Percentiles rank a stretch among this genome's conserved stretches.
These are phyloP conservation scores for Calycopis cecrops DNA, from an alignment of 1,140 invertebrate species.

Conservation along the genomic window DNA sequence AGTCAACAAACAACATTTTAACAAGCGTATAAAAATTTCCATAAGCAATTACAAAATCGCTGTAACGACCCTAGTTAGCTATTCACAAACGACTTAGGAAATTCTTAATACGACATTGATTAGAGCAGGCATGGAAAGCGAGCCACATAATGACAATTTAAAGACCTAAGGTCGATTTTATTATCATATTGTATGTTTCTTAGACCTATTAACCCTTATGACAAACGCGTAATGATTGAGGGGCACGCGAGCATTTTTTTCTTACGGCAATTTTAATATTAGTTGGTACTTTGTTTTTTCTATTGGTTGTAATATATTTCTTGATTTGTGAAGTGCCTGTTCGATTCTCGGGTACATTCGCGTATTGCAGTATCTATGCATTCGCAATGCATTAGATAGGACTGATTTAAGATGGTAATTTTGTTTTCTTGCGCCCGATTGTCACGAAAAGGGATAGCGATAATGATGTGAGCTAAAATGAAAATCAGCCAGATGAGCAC, in stretches of 20 bases:
- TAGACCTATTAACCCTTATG: constrained; percentile 72
- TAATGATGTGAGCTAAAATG: too few species aligned
- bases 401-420: too few species aligned
- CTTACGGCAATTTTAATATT: constrained; percentile 29
- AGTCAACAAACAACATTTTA: constrained; percentile 40
- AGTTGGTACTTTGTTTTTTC: constrained; percentile 13
- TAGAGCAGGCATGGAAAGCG: constrained; percentile 56
- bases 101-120: constrained; percentile 73
- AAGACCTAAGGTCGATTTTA: constrained; percentile 72
- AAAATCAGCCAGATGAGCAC: too few species aligned
- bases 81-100: constrained; percentile 67
- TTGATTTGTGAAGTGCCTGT: too few species aligned
- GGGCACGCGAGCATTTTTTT: constrained; percentile 62
- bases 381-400: too few species aligned
- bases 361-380: too few species aligned
- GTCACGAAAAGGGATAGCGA: too few species aligned
- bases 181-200: constrained; percentile 73
- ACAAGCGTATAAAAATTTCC: constrained; percentile 47
- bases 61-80: constrained; percentile 54
- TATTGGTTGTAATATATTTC: too few species aligned
- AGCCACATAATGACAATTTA: constrained; percentile 69
- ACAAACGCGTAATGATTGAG: constrained; percentile 63
- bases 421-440: too few species aligned
- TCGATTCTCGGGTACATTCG: too few species aligned
- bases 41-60: constrained; percentile 64